Percentiles rank a stretch among this genome's conserved stretches.
Evolutionary conservation across 2,888 invertebrate species (phyloP).

Genomic region (Coecobrya sp.): DNA sequence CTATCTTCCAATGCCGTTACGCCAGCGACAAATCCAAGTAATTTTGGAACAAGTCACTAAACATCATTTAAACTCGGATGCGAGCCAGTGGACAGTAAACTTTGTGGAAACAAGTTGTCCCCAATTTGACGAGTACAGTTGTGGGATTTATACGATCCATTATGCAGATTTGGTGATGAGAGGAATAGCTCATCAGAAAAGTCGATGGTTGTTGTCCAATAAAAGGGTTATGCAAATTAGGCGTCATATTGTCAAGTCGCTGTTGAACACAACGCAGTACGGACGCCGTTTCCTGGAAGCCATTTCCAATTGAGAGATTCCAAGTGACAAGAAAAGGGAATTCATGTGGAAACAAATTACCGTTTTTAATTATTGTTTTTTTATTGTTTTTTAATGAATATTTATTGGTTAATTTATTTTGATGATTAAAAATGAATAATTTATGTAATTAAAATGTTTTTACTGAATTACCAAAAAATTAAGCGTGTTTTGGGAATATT

Average conservation of each 20-base stretch:
- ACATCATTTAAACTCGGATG: background rate
- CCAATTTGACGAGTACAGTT: constrained; percentile 59
- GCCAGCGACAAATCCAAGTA: background rate
- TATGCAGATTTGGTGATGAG: constrained; percentile 39
- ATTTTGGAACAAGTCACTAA: constrained; percentile 3
- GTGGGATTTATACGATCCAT: constrained; percentile 44
- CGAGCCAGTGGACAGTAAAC: constrained; percentile 1
- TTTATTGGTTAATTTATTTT: background rate
- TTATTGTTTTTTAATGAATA: background rate
- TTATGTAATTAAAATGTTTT: too few species aligned
- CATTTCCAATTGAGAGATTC: background rate
- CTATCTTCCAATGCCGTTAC: constrained; percentile 21
- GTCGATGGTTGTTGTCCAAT: background rate
- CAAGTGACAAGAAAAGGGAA: background rate
- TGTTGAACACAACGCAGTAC: background rate
- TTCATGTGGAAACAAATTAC: too few species aligned
- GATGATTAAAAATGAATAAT: background rate
- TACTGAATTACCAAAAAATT: too few species aligned
- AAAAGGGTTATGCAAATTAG: background rate
- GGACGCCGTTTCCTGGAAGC: constrained; percentile 33
- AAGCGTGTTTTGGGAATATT: too few species aligned
- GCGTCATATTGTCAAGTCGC: background rate
- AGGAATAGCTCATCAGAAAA: background rate
- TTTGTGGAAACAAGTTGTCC: constrained; percentile 40
- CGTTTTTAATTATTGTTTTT: background rate